These are phyloP conservation scores for Gavia stellata DNA, from an alignment of 2,113 vertebrate species.

Conservation along the genomic window DNA sequence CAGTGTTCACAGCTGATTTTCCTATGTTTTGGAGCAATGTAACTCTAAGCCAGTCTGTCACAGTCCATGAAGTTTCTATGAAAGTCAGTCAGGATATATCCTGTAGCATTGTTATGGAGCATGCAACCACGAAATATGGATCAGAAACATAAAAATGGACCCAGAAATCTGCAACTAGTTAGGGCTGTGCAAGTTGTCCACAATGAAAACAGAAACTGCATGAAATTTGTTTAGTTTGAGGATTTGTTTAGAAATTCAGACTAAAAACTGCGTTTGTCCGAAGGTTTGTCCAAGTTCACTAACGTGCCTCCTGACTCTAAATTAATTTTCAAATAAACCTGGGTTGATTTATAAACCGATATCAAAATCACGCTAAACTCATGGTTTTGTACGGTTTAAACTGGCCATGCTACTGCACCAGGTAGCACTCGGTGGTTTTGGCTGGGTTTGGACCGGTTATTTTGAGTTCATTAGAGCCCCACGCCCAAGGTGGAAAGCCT, in stretches of 20 bases:
- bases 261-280: background rate
- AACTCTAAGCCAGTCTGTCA: background rate
- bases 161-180: background rate
- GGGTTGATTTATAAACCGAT: background rate
- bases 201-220: background rate
- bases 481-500: background rate
- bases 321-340: background rate
- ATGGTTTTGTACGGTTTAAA: background rate
- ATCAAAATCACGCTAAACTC: background rate
- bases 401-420: background rate
- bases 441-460: background rate
- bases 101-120: background rate
- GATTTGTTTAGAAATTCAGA: background rate
- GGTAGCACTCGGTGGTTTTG: background rate
- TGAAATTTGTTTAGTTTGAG: background rate
- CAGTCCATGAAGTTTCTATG: background rate
- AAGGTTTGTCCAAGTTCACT: background rate
- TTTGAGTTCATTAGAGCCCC: background rate
- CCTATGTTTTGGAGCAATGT: background rate
- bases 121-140: background rate
- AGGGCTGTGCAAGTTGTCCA: background rate
- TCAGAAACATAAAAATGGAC: background rate
- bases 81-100: background rate
- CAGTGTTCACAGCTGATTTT: background rate
- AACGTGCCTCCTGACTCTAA: background rate